phyloP scores from a whole-genome alignment of 1,140 invertebrate genomes.

The Drosophila auraria region DNA sequence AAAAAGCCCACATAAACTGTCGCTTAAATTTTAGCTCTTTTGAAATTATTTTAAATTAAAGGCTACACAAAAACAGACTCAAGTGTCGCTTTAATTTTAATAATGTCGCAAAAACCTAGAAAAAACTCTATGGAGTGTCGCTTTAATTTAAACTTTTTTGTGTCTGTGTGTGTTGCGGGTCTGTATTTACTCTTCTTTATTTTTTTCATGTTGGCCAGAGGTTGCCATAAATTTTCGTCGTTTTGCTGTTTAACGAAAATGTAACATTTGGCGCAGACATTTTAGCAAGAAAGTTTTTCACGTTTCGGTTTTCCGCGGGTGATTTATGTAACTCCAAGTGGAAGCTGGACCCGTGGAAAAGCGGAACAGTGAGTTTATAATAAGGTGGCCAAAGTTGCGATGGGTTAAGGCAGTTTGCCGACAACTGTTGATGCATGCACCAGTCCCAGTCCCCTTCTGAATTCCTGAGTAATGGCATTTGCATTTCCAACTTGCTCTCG shows the following conservation, averaged over 20 bases:
- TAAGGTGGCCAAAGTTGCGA: constrained; percentile 53
- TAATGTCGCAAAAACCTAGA: neutral
- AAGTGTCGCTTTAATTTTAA: neutral
- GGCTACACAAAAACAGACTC: no score
- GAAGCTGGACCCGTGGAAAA: constrained; percentile 12
- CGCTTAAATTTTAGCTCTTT: neutral
- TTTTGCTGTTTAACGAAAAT: constrained; percentile 66
- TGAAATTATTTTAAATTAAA: neutral
- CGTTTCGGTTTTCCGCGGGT: constrained; percentile 56
- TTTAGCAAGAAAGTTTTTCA: constrained; percentile 59
- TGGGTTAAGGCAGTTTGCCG: constrained; percentile 51
- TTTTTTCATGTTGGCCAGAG: constrained; percentile 18
- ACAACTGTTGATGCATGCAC: constrained; percentile 62
- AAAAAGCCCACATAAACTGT: neutral
- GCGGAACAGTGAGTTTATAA: constrained; percentile 53
- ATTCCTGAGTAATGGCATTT: constrained; percentile 35
- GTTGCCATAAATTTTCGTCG: constrained; percentile 42
- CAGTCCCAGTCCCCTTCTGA: neutral
- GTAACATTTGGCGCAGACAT: constrained; percentile 76
- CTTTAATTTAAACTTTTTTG: constrained; percentile 1
- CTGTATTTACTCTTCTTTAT: constrained; percentile 20
- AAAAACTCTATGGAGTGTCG: neutral
- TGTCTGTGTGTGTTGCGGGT: constrained; percentile 1
- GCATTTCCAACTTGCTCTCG: constrained; percentile 11
- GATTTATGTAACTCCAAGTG: constrained; percentile 61